phyloP scores from a whole-genome alignment of 2,113 vertebrate genomes.

The Podilymbus podiceps region DNA sequence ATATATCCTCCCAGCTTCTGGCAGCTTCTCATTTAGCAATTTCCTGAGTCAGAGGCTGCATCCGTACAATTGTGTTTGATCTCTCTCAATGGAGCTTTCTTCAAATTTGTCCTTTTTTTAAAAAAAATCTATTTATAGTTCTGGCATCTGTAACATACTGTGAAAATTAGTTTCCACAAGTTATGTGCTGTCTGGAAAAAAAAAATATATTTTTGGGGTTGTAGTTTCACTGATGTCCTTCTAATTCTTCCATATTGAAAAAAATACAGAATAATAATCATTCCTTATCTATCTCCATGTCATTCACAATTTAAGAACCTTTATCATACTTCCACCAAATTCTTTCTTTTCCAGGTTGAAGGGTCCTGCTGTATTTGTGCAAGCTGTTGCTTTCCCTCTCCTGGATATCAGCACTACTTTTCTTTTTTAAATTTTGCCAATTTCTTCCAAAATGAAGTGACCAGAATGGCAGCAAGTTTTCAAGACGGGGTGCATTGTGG shows the following conservation, averaged over 20 bases:
- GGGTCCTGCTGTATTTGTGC: neutral
- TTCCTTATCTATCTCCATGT: neutral
- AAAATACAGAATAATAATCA: neutral
- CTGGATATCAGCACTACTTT: neutral
- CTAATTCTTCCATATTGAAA: neutral
- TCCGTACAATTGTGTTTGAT: constrained; percentile 32
- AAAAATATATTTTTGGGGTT: neutral
- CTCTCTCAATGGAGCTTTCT: constrained; percentile 50
- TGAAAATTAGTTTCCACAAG: constrained; percentile 8
- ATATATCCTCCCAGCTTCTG: neutral
- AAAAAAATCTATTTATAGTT: constrained; percentile 43
- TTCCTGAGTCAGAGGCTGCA: constrained; percentile 53
- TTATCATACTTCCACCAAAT: neutral
- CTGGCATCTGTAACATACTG: neutral
- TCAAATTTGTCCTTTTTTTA: neutral
- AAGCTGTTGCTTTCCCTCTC: neutral
- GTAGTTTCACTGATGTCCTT: neutral
- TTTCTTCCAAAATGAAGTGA: neutral
- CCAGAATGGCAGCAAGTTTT: neutral
- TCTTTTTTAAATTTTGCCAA: neutral
- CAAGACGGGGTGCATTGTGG: neutral
- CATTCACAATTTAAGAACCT: neutral
- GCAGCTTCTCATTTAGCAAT: constrained; percentile 48
- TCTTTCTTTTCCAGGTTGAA: neutral
- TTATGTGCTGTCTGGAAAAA: neutral